phyloP scores from a whole-genome alignment of 2,888 invertebrate species.

The Epirrhoe alternata region DNA sequence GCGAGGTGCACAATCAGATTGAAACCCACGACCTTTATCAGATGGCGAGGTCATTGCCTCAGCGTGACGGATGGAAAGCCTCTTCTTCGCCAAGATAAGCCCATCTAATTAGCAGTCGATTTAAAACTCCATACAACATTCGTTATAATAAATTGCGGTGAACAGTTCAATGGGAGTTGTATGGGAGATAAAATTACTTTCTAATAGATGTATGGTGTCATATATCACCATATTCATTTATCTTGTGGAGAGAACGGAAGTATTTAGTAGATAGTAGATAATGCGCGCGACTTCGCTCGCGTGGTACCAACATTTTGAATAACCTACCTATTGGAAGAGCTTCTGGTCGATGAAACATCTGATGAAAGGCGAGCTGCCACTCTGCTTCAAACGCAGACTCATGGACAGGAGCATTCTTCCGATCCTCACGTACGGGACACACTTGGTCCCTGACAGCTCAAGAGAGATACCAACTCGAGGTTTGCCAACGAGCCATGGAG shows the following conservation, averaged over 20 bases:
- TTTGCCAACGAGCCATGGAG: no score
- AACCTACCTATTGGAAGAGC: no score
- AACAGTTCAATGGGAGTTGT: constrained; percentile 28
- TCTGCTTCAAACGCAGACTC: no score
- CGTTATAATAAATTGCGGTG: constrained; percentile 25
- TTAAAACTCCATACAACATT: constrained; percentile 25
- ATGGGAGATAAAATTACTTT: constrained; percentile 28
- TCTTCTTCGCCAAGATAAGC: constrained; percentile 7
- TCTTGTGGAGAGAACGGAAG: neutral
- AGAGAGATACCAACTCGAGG: no score
- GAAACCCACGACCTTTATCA: neutral
- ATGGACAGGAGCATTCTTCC: no score
- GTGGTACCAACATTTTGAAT: no score
- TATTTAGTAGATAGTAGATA: neutral
- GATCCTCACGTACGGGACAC: no score
- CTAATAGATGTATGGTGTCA: constrained; percentile 21
- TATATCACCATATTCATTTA: constrained; percentile 10
- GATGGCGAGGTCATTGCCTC: neutral
- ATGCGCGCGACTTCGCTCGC: no score
- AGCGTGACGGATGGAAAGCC: neutral
- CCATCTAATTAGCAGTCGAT: constrained; percentile 22
- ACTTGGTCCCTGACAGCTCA: no score
- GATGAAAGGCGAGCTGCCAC: no score
- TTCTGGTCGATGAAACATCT: no score
- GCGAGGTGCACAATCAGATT: neutral